Percentiles rank a stretch among this genome's conserved stretches.
phyloP scores from a whole-genome alignment of 1,140 invertebrate genomes.

The Acromyrmex echinatior region DNA sequence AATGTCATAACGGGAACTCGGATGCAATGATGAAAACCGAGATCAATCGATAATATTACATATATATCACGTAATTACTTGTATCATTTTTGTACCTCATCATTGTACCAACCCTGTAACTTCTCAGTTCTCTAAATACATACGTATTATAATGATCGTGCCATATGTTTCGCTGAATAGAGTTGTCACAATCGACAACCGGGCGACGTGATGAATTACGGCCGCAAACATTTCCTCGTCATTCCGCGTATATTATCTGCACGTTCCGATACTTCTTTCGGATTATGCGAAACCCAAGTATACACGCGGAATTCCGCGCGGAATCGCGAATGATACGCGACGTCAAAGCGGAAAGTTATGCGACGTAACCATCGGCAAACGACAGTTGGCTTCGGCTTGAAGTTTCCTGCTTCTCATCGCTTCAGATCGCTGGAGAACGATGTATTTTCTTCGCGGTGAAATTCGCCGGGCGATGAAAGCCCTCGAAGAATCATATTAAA shows the following conservation, averaged over 20 bases:
- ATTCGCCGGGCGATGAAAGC: constrained; percentile 44
- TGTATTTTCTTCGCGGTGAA: constrained; percentile 65
- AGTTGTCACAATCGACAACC: constrained; percentile 42
- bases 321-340: constrained; percentile 82
- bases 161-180: background rate
- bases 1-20: constrained; percentile 46
- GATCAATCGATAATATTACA: constrained; percentile 19
- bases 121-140: constrained; percentile 12
- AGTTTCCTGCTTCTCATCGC: constrained; percentile 74
- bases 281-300: constrained; percentile 31
- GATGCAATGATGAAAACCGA: constrained; percentile 22
- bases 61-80: background rate
- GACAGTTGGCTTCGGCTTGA: constrained; percentile 63
- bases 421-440: constrained; percentile 53
- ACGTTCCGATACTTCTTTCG: constrained; percentile 28
- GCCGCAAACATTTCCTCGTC: constrained; percentile 33
- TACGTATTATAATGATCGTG: background rate
- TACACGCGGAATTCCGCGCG: constrained; percentile 68
- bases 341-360: constrained; percentile 79
- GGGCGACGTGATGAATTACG: constrained; percentile 36
- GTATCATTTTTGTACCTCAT: constrained; percentile 12
- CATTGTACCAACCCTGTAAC: background rate
- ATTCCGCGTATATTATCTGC: constrained; percentile 23
- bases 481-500: constrained; percentile 4
- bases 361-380: constrained; percentile 66